These are phyloP conservation scores for Catostomus latipinnis DNA, from an alignment of 2,797 vertebrate genomes.

Conservation along the genomic window DNA sequence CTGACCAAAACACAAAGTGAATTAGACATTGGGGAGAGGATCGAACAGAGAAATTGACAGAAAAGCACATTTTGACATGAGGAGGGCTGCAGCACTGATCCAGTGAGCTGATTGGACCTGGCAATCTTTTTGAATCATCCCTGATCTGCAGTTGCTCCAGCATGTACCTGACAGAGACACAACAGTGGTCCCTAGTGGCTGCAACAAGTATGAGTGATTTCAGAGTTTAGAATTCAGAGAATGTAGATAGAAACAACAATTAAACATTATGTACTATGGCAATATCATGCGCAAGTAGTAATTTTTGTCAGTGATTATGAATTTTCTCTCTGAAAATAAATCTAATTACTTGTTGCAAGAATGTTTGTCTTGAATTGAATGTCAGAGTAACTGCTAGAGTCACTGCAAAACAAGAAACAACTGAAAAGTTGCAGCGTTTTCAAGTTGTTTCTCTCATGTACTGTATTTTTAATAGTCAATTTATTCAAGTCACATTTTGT, in stretches of 20 bases:
- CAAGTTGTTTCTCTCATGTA: constrained; percentile 59
- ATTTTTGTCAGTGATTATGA: constrained; percentile 37
- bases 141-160: constrained; percentile 49
- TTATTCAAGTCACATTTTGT: constrained; percentile 28
- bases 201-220: constrained; percentile 52
- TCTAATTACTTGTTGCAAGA: constrained; percentile 24
- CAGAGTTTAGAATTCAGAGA: neutral
- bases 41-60: constrained; percentile 7
- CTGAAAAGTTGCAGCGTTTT: constrained; percentile 74
- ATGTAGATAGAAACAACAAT: neutral
- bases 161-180: constrained; percentile 53
- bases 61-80: constrained; percentile 44
- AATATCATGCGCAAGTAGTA: neutral
- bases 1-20: neutral
- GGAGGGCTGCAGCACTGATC: constrained; percentile 60
- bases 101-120: constrained; percentile 78
- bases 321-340: neutral
- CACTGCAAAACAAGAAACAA: constrained; percentile 64
- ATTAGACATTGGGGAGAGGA: constrained; percentile 25
- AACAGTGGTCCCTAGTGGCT: constrained; percentile 69
- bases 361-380: constrained; percentile 56
- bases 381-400: constrained; percentile 56
- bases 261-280: neutral
- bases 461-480: constrained; percentile 30
- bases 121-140: constrained; percentile 72